These are phyloP conservation scores for Tichodroma muraria DNA, from an alignment of 2,113 vertebrate genomes.

Conservation along the genomic window DNA sequence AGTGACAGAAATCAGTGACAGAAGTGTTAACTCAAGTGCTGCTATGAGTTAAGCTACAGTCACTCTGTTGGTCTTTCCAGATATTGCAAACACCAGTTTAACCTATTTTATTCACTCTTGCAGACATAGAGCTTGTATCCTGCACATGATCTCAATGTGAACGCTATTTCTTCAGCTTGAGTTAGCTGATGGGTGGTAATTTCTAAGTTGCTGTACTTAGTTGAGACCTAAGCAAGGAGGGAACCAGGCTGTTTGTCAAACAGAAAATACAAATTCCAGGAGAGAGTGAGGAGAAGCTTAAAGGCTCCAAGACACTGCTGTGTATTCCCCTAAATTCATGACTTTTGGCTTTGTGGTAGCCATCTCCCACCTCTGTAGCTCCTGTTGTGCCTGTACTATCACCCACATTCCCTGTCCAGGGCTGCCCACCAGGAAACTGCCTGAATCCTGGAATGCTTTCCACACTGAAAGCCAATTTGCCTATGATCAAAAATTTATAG, in stretches of 20 bases:
- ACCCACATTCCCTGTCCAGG: fast-evolving
- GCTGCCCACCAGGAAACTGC: background rate
- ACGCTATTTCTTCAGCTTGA: background rate
- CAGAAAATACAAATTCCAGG: background rate
- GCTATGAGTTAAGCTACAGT: background rate
- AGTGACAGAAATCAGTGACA: background rate
- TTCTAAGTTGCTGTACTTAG: background rate
- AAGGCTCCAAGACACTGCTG: background rate
- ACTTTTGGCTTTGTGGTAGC: background rate
- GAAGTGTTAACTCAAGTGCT: background rate
- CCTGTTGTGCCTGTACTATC: background rate
- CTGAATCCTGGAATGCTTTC: too few relatives aligned
- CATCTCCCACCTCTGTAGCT: background rate
- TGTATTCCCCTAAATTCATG: background rate
- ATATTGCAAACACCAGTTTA: background rate
- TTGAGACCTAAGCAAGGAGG: background rate
- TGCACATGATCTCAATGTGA: background rate
- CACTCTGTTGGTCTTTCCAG: background rate
- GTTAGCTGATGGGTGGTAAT: background rate
- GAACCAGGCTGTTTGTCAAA: background rate
- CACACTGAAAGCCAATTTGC: too few relatives aligned
- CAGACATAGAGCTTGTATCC: background rate
- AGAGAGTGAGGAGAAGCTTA: background rate
- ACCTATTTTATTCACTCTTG: background rate
- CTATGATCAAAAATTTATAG: background rate